Conservation (phyloP, 1,140 invertebrate genomes). For the Lepidurus apus region DNA sequence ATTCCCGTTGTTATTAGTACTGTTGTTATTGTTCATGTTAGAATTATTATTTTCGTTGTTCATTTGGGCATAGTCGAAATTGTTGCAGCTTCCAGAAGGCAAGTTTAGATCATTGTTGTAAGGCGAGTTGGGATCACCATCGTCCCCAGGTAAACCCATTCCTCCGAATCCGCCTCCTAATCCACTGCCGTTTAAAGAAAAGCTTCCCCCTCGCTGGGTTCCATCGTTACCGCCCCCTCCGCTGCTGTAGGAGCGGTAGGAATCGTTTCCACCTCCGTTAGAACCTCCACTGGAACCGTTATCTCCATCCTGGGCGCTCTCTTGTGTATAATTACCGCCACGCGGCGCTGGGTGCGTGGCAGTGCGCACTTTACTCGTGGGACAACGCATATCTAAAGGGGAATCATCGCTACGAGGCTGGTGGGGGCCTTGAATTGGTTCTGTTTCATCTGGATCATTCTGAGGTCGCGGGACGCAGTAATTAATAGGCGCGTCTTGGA, state of each 20-base stretch:
- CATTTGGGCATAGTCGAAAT: conserved; percentile 2
- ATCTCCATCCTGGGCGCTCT: conserved; percentile 50
- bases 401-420: conserved; percentile 44
- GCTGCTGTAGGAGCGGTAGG: conserved; percentile 59
- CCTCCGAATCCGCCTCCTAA: conserved; percentile 28
- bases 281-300: conserved; percentile 58
- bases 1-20: conserved; percentile 49
- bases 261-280: conserved; percentile 39
- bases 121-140: background rate
- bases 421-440: conserved; percentile 39
- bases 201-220: conserved; percentile 24
- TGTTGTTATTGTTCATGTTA: conserved; percentile 44
- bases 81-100: conserved; percentile 1
- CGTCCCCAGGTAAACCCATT: background rate
- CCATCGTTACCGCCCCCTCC: conserved; percentile 69
- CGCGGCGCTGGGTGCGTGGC: conserved; percentile 46
- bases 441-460: conserved; percentile 57
- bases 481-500: conserved; percentile 77
- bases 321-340: conserved; percentile 38
- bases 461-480: conserved; percentile 47
- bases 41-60: conserved; percentile 28
- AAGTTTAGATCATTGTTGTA: background rate
- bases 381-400: conserved; percentile 44
- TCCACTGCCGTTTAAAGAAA: conserved; percentile 27
- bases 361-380: conserved; percentile 44